A percentile compares a stretch with the other conserved stretches of the same genome.
Conservation (phyloP, 2,113 vertebrate species). For the Plecotus auritus region DNA sequence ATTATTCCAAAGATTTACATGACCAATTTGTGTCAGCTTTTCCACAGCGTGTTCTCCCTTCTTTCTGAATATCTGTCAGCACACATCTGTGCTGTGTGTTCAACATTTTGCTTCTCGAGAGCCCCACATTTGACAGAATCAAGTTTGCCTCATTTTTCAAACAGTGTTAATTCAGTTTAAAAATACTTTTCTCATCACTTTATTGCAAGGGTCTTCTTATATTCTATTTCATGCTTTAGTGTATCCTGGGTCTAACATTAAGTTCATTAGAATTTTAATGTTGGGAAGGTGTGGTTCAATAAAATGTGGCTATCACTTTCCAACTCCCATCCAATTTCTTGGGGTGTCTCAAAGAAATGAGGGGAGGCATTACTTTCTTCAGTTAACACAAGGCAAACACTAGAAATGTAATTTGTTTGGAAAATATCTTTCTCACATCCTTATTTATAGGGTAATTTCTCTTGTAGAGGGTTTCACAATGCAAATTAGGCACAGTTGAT, state of each 20-base stretch:
- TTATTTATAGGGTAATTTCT: conserved; percentile 1
- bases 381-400: neutral
- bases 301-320: neutral
- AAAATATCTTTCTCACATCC: neutral
- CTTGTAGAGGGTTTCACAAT: neutral
- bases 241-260: neutral
- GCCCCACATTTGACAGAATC: conserved; percentile 47
- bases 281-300: neutral
- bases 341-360: neutral
- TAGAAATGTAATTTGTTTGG: neutral
- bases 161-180: conserved; percentile 60
- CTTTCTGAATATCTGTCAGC: conserved; percentile 35
- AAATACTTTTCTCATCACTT: conserved; percentile 54
- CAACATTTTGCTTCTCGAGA: conserved; percentile 39
- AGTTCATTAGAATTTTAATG: conserved; percentile 31
- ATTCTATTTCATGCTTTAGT: neutral
- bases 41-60: neutral
- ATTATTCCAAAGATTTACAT: conserved; percentile 15
- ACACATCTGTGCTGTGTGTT: conserved; percentile 58
- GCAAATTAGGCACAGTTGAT: neutral
- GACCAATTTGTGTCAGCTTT: conserved; percentile 19
- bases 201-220: conserved; percentile 43
- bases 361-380: neutral
- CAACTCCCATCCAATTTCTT: neutral
- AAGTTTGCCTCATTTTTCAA: conserved; percentile 62